These are phyloP conservation scores for Dendroctonus valens DNA, from an alignment of 1,140 invertebrate species.

Conservation along the genomic window DNA sequence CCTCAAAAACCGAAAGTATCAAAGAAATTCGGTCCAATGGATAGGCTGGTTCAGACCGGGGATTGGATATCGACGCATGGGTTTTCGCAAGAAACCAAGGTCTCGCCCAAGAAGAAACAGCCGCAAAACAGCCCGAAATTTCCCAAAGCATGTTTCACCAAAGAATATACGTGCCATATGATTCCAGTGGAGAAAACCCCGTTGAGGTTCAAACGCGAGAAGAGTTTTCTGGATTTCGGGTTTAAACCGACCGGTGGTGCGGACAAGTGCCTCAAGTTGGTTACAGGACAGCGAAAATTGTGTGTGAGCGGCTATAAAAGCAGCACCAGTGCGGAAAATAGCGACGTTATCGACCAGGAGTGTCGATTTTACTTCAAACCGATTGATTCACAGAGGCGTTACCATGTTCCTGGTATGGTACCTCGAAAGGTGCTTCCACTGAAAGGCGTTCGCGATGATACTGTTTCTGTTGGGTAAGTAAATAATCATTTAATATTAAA, in stretches of 20 bases:
- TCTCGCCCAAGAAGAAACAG: neutral
- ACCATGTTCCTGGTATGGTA: slow-evolving; percentile 32
- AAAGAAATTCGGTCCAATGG: slow-evolving; percentile 35
- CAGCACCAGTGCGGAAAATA: slow-evolving; percentile 25
- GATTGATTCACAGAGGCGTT: slow-evolving; percentile 37
- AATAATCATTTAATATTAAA: neutral
- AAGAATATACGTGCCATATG: slow-evolving; percentile 40
- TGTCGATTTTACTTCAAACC: slow-evolving; percentile 43
- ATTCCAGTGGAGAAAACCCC: slow-evolving; percentile 27
- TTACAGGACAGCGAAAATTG: neutral
- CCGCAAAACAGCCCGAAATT: neutral
- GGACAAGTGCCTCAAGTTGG: too few species aligned
- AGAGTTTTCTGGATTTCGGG: neutral
- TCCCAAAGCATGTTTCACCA: slow-evolving; percentile 35
- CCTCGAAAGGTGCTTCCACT: slow-evolving; percentile 38
- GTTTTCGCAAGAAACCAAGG: neutral
- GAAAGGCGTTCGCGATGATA: slow-evolving; percentile 20
- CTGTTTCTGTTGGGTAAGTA: slow-evolving; percentile 31
- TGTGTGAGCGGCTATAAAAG: slow-evolving; percentile 15
- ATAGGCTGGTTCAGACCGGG: slow-evolving; percentile 28
- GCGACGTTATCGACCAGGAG: slow-evolving; percentile 42
- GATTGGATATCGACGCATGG: neutral
- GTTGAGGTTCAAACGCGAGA: neutral
- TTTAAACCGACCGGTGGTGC: too few species aligned
- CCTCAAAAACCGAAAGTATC: neutral